Evolutionary conservation across 2,113 vertebrate species (phyloP), one percentile per base, ranked within the genome.

Genomic region (Sinocyclocheilus anophthalmus): DNA sequence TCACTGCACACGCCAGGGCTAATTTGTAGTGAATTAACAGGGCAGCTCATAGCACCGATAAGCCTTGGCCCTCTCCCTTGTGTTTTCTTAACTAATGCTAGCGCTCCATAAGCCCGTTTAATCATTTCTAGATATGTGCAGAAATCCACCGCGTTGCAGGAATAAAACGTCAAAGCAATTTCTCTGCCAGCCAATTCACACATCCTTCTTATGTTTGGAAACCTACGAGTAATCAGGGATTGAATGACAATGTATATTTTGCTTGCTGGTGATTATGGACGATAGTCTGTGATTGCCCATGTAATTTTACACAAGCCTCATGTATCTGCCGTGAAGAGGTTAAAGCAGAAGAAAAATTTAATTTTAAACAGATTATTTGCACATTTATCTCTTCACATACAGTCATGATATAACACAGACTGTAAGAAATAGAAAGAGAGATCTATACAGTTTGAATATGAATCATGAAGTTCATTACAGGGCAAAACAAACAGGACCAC

Each of bases 61-160:
- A 94, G 92, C 89, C 88, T 67, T 24, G 88, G 83, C 85, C 86
- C 91, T 89, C 85, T 88, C 87, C 75, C 90, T 87, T 88, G 77
- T 93, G 92, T 94, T 94, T 93, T 91, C 87, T 93, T 93, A 88
- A 89, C 92, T 94, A 94, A 94, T 94, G 92, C 91, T 81, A 87
- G 88, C 86, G 72, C 87, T 86, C 89, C 84, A 48, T 1, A 24
- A 63, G 88, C 63, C 57, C 16, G 3, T 55, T 90, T 92, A 93
- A 93, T 94, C 92, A 92, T 88, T 89, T 91, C 20, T 85, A 87
- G 90, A 92, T 92, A 91, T 88, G 87, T 39, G 77, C 72, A 83
- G 90, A 87, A 90, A 88, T 91, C 86, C 0, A 82, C 89, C 80
- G 65, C 88, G 83, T 87, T 86, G 89, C 87, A 90, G 91, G 89